These are phyloP conservation scores for Suncus etruscus DNA, from an alignment of 2,113 vertebrate species.

Conservation along the genomic window DNA sequence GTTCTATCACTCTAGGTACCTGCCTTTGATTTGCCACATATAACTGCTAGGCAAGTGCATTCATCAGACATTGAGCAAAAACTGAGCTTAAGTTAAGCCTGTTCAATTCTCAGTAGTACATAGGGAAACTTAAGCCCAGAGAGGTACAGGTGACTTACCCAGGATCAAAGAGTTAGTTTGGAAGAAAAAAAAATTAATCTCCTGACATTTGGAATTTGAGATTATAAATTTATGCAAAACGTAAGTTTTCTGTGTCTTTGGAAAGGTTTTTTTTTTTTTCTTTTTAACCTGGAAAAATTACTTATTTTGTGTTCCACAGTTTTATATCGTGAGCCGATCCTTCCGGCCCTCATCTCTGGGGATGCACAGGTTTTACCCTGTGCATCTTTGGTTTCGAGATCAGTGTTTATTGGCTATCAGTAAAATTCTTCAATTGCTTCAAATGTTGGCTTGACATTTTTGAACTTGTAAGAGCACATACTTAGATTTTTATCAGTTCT, in stretches of 20 bases:
- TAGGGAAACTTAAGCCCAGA: slow-evolving; percentile 5
- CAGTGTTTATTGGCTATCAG: not conserved
- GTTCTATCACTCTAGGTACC: too few species aligned
- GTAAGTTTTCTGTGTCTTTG: slow-evolving; percentile 2
- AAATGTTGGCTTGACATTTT: not conserved
- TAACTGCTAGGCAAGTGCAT: slow-evolving; percentile 23
- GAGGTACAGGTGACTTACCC: not conserved
- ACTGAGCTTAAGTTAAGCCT: not conserved
- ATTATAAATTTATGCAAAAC: not conserved
- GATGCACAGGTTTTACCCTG: not conserved
- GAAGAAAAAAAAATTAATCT: slow-evolving; percentile 8
- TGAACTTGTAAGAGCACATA: not conserved
- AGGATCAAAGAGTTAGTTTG: not conserved
- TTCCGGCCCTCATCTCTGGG: too few species aligned
- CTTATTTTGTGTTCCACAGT: not conserved
- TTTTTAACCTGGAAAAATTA: not conserved
- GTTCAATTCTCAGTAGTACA: not conserved
- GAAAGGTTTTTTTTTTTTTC: not conserved
- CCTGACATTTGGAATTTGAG: not conserved
- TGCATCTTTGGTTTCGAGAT: slow-evolving; percentile 9
- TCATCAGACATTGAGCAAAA: not conserved
- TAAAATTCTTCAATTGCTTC: slow-evolving; percentile 27
- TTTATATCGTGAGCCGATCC: not conserved
- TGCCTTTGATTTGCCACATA: slow-evolving; percentile 33
- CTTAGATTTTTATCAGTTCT: slow-evolving; percentile 43